Conservation (phyloP, 1,140 invertebrate species). For the Agrypnia vestita region DNA sequence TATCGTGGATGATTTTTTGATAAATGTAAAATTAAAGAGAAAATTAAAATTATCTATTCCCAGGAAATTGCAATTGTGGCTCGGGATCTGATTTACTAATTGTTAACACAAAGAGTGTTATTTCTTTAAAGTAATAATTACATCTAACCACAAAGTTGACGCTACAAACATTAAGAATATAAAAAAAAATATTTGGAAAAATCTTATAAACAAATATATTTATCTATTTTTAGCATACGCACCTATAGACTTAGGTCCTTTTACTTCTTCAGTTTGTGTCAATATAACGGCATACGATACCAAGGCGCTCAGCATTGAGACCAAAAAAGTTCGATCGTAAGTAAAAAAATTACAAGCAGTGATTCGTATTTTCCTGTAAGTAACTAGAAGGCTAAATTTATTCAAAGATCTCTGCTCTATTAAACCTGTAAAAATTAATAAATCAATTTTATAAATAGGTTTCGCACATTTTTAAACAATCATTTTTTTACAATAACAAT, state of each 20-base stretch:
- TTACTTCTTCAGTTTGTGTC: slow-evolving; percentile 15
- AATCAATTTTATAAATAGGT: neutral
- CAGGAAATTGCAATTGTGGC: too few relatives aligned
- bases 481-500: too few relatives aligned
- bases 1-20: too few relatives aligned
- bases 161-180: too few relatives aligned
- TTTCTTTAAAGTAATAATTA: too few relatives aligned
- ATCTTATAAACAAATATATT: too few relatives aligned
- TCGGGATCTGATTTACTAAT: too few relatives aligned
- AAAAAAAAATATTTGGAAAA: too few relatives aligned
- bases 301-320: slow-evolving; percentile 7
- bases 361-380: slow-evolving; percentile 33
- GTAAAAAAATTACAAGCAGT: slow-evolving; percentile 46
- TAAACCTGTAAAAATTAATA: slow-evolving; percentile 28
- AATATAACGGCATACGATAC: slow-evolving; percentile 40
- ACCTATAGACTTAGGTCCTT: neutral
- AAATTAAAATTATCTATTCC: too few relatives aligned
- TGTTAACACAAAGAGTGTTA: too few relatives aligned
- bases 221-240: neutral
- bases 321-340: slow-evolving; percentile 37
- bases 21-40: too few relatives aligned
- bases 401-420: slow-evolving; percentile 4
- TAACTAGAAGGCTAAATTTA: slow-evolving; percentile 36
- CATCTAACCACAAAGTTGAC: too few relatives aligned
- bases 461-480: neutral